Conservation (phyloP, 2,797 vertebrate species). For the Urocyon cinereoargenteus region DNA sequence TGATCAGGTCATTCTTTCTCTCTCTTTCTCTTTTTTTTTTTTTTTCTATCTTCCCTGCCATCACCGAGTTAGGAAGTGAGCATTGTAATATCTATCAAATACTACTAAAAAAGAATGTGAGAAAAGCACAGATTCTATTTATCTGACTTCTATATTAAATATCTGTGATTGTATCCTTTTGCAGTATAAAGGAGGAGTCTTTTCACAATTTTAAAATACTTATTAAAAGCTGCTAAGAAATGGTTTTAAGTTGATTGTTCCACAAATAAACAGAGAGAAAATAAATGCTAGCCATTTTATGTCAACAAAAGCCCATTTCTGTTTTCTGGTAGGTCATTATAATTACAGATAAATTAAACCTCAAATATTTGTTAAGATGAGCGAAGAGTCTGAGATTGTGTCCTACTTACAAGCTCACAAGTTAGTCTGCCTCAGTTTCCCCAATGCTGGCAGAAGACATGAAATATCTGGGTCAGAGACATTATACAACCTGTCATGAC, state of each 20-base stretch:
- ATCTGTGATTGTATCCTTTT: not conserved
- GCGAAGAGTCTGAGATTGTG: not conserved
- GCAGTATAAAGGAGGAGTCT: not conserved
- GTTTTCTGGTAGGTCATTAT: not conserved
- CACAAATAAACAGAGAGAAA: not conserved
- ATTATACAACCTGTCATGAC: not conserved
- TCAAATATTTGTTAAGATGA: not conserved
- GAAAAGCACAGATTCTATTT: not conserved
- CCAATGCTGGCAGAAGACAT: not conserved
- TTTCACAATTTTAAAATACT: not conserved
- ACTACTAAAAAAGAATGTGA: not conserved
- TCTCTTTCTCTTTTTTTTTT: not conserved
- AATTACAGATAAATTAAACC: not conserved
- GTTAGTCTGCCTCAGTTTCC: not conserved
- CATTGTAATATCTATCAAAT: not conserved
- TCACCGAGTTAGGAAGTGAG: not conserved
- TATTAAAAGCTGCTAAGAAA: not conserved
- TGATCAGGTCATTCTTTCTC: not conserved
- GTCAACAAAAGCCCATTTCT: not conserved
- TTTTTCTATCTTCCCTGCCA: not conserved
- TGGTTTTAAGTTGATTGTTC: not conserved
- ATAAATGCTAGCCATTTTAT: not conserved
- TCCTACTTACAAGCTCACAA: not conserved
- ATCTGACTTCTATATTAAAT: not conserved
- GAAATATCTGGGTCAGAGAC: not conserved